Conservation (phyloP, 2,888 invertebrate species). For the Nemotelus nigrinus region DNA sequence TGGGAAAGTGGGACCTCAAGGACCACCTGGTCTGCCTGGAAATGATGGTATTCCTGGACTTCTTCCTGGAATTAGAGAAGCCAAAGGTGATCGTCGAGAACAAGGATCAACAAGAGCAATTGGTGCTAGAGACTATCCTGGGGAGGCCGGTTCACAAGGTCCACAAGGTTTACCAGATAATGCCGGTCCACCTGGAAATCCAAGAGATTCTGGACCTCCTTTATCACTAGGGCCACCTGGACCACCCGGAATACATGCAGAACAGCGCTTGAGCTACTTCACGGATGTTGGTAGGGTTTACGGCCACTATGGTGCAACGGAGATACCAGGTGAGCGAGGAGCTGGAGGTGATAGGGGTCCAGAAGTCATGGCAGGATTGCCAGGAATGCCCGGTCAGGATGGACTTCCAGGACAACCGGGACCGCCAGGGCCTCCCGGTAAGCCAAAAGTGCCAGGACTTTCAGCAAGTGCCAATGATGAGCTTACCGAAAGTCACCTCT, state of each 20-base stretch:
- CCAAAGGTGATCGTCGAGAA: constrained; percentile 79
- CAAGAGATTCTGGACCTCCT: constrained; percentile 67
- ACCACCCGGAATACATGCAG: constrained; percentile 49
- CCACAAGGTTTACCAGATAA: constrained; percentile 68
- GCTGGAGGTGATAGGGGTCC: constrained; percentile 68
- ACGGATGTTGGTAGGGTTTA: constrained; percentile 45
- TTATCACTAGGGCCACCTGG: constrained; percentile 67
- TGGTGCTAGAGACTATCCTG: constrained; percentile 72
- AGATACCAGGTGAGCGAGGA: constrained; percentile 56
- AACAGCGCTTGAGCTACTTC: background rate
- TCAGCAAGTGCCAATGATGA: constrained; percentile 5
- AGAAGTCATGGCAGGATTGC: constrained; percentile 68
- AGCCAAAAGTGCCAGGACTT: constrained; percentile 69
- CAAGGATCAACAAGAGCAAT: constrained; percentile 75
- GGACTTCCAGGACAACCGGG: constrained; percentile 67
- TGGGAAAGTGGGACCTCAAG: constrained; percentile 74
- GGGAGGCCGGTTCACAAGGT: constrained; percentile 29
- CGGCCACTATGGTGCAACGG: constrained; percentile 60
- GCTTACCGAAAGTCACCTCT: background rate
- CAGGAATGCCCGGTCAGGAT: constrained; percentile 70
- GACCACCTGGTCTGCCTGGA: constrained; percentile 78
- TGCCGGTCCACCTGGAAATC: constrained; percentile 68
- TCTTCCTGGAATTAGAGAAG: constrained; percentile 66
- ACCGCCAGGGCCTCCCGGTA: constrained; percentile 71
- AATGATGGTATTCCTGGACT: constrained; percentile 71